Conservation (phyloP, 2,113 vertebrate species). For the Spermophilus dauricus region DNA sequence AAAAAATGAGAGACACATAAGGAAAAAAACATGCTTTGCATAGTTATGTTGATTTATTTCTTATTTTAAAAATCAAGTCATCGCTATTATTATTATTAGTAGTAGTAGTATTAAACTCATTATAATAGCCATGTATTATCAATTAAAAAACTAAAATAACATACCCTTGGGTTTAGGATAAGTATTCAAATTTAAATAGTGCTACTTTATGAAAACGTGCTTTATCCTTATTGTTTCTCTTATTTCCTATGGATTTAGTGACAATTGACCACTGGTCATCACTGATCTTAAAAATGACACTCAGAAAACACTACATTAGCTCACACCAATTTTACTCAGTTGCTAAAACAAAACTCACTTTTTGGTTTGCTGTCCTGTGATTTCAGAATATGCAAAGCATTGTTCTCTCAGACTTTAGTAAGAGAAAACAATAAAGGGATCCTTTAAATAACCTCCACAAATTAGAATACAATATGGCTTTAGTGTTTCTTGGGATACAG, state of each 20-base stretch:
- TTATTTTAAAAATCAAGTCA: constrained; percentile 3
- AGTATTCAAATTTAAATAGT: background rate
- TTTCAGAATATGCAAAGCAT: constrained; percentile 28
- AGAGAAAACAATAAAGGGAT: constrained; percentile 42
- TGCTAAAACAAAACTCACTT: constrained; percentile 26
- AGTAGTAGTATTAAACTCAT: background rate
- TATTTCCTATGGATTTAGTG: background rate
- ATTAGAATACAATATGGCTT: background rate
- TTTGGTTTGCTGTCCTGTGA: background rate
- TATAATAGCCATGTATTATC: background rate
- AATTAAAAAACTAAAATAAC: background rate
- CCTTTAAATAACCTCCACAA: constrained; percentile 41
- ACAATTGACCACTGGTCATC: background rate
- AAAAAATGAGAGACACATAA: background rate
- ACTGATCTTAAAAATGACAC: background rate
- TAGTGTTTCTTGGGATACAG: constrained; percentile 7
- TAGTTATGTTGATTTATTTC: background rate
- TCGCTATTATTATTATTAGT: background rate
- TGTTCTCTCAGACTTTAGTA: constrained; percentile 44
- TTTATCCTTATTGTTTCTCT: background rate
- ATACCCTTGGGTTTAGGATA: background rate
- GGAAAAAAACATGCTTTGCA: background rate
- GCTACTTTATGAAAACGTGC: background rate
- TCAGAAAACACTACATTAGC: background rate
- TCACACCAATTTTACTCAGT: background rate